phyloP scores from a whole-genome alignment of 1,140 invertebrate species.

The Odontomachus brunneus region DNA sequence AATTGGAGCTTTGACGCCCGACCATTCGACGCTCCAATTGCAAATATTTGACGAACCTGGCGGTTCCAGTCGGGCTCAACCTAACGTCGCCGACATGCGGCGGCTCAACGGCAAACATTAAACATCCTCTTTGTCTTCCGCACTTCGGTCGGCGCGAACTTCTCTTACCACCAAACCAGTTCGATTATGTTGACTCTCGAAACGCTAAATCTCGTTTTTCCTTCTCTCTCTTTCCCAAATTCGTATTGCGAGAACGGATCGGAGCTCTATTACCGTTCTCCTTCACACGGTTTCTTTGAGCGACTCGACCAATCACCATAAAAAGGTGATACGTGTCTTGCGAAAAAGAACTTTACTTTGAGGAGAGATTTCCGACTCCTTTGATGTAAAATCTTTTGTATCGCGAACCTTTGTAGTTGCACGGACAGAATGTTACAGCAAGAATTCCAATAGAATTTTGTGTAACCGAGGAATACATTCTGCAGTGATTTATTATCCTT shows the following conservation, averaged over 20 bases:
- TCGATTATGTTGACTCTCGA: background rate
- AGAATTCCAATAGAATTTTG: too few relatives aligned
- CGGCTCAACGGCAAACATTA: slow-evolving; percentile 15
- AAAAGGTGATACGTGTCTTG: too few relatives aligned
- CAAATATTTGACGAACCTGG: slow-evolving; percentile 53
- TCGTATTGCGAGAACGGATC: background rate
- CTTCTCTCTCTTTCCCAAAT: background rate
- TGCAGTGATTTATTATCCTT: too few relatives aligned
- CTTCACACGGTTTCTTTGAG: too few relatives aligned
- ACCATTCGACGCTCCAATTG: slow-evolving; percentile 20
- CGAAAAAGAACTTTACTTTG: background rate
- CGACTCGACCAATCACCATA: background rate
- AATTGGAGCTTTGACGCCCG: slow-evolving; percentile 15
- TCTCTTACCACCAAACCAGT: background rate
- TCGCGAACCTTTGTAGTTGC: background rate
- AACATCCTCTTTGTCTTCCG: slow-evolving; percentile 21
- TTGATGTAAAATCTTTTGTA: too few relatives aligned
- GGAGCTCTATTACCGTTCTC: too few relatives aligned
- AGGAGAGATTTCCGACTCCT: too few relatives aligned
- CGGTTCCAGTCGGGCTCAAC: slow-evolving; percentile 1
- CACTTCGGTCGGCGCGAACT: background rate
- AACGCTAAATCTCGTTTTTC: background rate
- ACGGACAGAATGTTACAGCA: too few relatives aligned
- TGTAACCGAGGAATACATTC: too few relatives aligned
- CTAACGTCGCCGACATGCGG: background rate